These are phyloP conservation scores for Corapipo altera DNA, from an alignment of 2,113 vertebrate species.

Conservation along the genomic window DNA sequence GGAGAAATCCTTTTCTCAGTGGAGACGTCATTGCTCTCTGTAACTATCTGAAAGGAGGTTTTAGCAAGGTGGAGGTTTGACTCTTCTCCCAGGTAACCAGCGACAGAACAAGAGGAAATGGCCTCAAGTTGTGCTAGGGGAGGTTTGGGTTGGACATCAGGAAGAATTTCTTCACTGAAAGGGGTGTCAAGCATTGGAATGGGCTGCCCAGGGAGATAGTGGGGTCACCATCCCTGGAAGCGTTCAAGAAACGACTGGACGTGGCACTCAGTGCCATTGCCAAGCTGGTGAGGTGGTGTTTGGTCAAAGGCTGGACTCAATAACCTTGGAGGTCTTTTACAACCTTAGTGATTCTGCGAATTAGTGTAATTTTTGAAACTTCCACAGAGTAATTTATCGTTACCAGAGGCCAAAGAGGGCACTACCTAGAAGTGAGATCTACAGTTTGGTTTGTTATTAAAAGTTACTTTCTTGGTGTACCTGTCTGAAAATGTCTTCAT, in stretches of 20 bases:
- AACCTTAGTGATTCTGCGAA: background rate
- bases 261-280: background rate
- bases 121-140: background rate
- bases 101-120: background rate
- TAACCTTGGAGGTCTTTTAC: background rate
- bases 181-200: background rate
- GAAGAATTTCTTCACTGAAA: background rate
- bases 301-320: background rate
- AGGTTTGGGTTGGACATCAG: background rate
- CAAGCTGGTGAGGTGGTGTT: background rate
- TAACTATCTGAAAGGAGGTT: background rate
- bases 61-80: background rate
- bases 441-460: background rate
- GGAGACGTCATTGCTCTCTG: background rate
- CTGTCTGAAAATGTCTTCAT: conserved; percentile 75
- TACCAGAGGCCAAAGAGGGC: background rate
- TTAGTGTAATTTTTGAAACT: background rate
- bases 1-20: background rate
- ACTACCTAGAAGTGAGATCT: background rate
- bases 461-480: conserved; percentile 59
- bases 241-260: background rate
- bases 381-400: background rate
- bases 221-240: background rate
- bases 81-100: background rate
- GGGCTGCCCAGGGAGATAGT: background rate